Base-by-base conservation (phyloP, 2,113 vertebrate genomes). In the Corapipo altera region DNA sequence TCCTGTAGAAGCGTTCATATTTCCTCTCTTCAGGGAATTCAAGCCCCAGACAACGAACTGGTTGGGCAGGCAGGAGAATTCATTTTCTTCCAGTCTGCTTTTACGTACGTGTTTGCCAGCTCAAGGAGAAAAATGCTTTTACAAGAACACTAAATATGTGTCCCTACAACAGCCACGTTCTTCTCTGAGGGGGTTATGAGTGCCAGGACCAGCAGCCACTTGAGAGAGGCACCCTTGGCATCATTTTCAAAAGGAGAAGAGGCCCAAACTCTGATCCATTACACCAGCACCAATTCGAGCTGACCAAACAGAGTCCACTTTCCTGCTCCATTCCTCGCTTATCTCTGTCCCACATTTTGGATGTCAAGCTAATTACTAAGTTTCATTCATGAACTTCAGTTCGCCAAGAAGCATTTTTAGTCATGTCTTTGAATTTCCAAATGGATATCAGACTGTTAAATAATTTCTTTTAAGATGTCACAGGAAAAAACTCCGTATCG, bases 1-100 rank as follows among this genome's bases (percentile, higher is more conserved):
- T 97, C 93, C 92, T 87, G 54, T 66, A 91, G 90, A 75, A 77
- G 69, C 79, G 18, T 4, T 69, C 89, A 17, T 13, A 55, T 91
- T 95, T 92, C 74, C 91, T 91, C 90, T 77, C 97, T 78, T 87
- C 27, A 55, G 91, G 93, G 94, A 96, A 97, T 96, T 96, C 81
- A 95, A 88, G 82, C 51, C 62, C 58, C 59, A 94, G 67, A 84
- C 58, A 95, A 80, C 20, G 35, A 93, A 83, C 33, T 52, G 62
- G 66, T 93, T 80, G 93, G 84, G 62, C 91, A 97, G 55, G 64
- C 70, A 95, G 44, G 61, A 85, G 93, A 93, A 94, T 76, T 85
- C 51, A 24, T 48, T 70, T 94, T 82, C 39, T 89, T 85, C 88
- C 77, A 49, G 44, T 66, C 92, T 88, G 67, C 67, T 97, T 94